phyloP scores from a whole-genome alignment of 2,797 vertebrate genomes.

The Anableps anableps region DNA sequence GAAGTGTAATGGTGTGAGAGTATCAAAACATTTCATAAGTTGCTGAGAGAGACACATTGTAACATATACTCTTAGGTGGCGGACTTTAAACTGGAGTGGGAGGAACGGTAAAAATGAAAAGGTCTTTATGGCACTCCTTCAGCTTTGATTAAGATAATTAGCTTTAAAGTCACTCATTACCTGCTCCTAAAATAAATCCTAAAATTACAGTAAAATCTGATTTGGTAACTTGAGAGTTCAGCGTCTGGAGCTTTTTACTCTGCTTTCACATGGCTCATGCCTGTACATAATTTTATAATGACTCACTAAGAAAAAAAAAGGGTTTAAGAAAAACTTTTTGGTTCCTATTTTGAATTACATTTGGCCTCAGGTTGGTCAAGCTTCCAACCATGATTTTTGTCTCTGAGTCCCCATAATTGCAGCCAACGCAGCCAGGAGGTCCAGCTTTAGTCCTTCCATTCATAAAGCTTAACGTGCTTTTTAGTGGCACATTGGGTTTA shows the following conservation, averaged over 20 bases:
- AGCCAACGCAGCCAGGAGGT: conserved; percentile 63
- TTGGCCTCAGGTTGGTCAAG: conserved; percentile 58
- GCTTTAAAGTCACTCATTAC: conserved; percentile 56
- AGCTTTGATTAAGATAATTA: conserved; percentile 58
- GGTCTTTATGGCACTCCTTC: conserved; percentile 53
- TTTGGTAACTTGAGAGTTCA: conserved; percentile 37
- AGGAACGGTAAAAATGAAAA: conserved; percentile 48
- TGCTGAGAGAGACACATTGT: conserved; percentile 21
- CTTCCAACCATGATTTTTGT: conserved; percentile 69
- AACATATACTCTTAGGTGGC: conserved; percentile 15
- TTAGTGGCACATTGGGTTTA: conserved; percentile 80
- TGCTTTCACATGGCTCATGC: conserved; percentile 32
- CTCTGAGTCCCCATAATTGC: conserved; percentile 71
- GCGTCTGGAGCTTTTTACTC: conserved; percentile 40
- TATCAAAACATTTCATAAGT: background rate
- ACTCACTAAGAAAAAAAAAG: conserved; percentile 42
- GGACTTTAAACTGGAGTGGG: conserved; percentile 31
- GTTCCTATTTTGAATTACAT: conserved; percentile 64
- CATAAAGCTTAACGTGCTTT: conserved; percentile 76
- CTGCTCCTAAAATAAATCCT: conserved; percentile 59
- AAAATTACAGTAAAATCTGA: conserved; percentile 62
- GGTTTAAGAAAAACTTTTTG: conserved; percentile 43
- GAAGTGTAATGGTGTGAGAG: background rate
- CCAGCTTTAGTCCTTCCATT: conserved; percentile 73
- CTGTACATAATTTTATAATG: conserved; percentile 50